These are phyloP conservation scores for Boulengeromyrus knoepffleri DNA, from an alignment of 2,113 vertebrate species.

Conservation along the genomic window DNA sequence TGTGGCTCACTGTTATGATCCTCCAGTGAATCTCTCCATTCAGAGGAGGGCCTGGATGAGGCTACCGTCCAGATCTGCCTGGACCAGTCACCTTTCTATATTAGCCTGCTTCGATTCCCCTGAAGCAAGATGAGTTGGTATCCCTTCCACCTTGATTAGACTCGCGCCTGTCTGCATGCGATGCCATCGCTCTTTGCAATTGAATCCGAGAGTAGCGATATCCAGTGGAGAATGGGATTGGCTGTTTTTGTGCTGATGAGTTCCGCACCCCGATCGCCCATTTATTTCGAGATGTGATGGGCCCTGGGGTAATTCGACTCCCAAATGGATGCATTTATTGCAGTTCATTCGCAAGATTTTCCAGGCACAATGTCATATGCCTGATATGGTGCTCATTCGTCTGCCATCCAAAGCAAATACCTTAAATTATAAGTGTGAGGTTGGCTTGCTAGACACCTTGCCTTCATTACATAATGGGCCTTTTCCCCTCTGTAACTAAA, in stretches of 20 bases:
- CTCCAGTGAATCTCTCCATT: constrained; percentile 14
- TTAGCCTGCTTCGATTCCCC: not conserved
- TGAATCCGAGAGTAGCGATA: not conserved
- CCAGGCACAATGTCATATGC: not conserved
- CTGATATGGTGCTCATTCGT: not conserved
- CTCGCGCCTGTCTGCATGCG: not conserved
- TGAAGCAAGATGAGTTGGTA: not conserved
- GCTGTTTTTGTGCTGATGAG: not conserved
- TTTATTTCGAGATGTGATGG: not conserved
- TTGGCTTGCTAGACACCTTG: not conserved
- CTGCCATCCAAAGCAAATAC: not conserved
- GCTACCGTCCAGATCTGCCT: not conserved
- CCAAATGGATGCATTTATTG: not conserved
- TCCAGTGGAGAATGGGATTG: not conserved
- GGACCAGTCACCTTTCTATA: not conserved
- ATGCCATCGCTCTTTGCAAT: not conserved
- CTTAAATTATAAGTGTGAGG: not conserved
- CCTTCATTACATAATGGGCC: not conserved
- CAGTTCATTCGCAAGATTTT: not conserved
- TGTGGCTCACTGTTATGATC: not conserved
- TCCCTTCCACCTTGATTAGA: not conserved
- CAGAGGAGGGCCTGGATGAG: not conserved
- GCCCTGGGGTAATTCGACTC: not conserved
- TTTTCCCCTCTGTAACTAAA: not conserved
- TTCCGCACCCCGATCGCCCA: not conserved